Percentiles rank a stretch among this genome's conserved stretches.
These are phyloP conservation scores for Ips typographus DNA, from an alignment of 1,140 invertebrate genomes.

Conservation along the genomic window DNA sequence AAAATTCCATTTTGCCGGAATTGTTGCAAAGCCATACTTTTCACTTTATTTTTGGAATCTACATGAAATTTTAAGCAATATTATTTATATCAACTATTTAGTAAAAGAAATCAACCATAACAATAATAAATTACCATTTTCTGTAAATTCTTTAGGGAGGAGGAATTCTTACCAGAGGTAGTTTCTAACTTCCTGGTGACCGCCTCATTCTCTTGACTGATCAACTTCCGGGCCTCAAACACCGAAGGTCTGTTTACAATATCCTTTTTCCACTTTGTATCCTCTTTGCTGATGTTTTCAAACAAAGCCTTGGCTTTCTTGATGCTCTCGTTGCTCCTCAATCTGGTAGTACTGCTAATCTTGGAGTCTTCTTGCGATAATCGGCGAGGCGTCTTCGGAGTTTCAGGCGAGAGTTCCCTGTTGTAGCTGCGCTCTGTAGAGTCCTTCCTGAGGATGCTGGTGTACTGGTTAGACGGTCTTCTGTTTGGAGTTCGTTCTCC, in stretches of 20 bases:
- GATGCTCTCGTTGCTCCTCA: conserved; percentile 62
- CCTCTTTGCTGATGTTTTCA: conserved; percentile 57
- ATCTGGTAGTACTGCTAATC: conserved; percentile 42
- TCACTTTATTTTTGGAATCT: too few species aligned
- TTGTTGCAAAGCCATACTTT: too few species aligned
- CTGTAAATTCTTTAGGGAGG: too few species aligned
- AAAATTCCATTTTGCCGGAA: too few species aligned
- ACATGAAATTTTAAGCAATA: too few species aligned
- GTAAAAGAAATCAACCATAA: too few species aligned
- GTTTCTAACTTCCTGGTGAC: background rate
- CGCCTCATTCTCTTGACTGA: conserved; percentile 16
- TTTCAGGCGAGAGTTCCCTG: conserved; percentile 10
- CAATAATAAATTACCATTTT: too few species aligned
- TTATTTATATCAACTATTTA: too few species aligned
- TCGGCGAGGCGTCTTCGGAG: conserved; percentile 41
- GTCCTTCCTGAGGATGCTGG: conserved; percentile 26
- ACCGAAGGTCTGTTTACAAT: conserved; percentile 56
- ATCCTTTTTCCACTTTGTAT: conserved; percentile 51
- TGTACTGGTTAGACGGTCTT: conserved; percentile 28
- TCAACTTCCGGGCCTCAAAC: conserved; percentile 41
- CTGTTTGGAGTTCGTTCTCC: conserved; percentile 29
- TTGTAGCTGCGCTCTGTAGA: conserved; percentile 15
- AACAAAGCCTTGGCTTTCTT: conserved; percentile 66
- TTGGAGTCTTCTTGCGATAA: conserved; percentile 42
- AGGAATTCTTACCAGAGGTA: background rate